Conservation (phyloP, 23 tunicate genomes). For the Ciona savignyi region DNA sequence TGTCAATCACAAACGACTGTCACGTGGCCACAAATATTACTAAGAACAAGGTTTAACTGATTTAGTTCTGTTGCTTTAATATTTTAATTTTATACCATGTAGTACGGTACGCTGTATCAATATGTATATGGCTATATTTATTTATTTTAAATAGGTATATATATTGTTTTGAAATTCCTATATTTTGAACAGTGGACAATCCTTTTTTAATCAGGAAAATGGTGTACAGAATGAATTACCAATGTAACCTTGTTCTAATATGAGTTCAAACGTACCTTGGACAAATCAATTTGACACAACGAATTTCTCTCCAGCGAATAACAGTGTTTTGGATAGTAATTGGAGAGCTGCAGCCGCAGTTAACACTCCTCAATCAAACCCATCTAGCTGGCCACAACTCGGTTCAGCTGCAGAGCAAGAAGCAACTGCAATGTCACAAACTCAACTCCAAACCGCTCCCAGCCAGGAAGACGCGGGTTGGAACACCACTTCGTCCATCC, state of each 20-base stretch:
- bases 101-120: no score
- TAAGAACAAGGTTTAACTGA: no score
- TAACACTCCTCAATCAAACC: conserved; percentile 74
- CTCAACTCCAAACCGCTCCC: conserved; percentile 16
- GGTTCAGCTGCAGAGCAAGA: conserved; percentile 45
- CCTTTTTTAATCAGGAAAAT: conserved; percentile 8
- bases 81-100: no score
- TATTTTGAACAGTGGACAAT: no score
- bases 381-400: conserved; percentile 88
- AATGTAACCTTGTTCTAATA: neutral
- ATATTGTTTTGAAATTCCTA: no score
- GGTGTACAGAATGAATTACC: conserved; percentile 22
- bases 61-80: no score
- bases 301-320: neutral
- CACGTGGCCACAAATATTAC: no score
- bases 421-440: conserved; percentile 6
- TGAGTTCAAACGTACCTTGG: neutral
- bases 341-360: conserved; percentile 12
- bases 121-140: no score
- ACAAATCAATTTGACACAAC: neutral
- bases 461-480: conserved; percentile 48
- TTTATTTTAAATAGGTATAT: no score
- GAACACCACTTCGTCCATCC: conserved; percentile 16
- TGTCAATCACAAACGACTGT: no score
- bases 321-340: neutral